Evolutionary conservation across 2,888 invertebrate genomes (phyloP).

Genomic region (Clostera curtula): DNA sequence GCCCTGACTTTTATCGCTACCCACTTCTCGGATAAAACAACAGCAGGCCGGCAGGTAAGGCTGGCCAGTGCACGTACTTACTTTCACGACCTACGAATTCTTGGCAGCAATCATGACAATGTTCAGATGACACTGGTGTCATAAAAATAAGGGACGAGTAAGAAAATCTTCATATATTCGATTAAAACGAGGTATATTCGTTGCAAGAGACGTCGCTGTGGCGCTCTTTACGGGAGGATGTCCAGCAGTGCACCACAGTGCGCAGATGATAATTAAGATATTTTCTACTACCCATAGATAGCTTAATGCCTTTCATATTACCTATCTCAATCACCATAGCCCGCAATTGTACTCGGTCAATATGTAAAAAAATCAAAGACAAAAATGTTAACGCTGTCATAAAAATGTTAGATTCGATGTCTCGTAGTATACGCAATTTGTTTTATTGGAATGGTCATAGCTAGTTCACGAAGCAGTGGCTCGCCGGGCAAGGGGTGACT

Average conservation of each 20-base stretch:
- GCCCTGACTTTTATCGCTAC: slow-evolving; percentile 70
- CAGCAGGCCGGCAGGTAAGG: slow-evolving; percentile 62
- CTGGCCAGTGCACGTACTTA: slow-evolving; percentile 15
- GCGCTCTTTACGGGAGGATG: no score
- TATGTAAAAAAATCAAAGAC: background rate
- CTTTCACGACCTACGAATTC: slow-evolving; percentile 14
- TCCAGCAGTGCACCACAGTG: no score
- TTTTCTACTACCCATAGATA: no score
- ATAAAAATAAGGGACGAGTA: slow-evolving; percentile 19
- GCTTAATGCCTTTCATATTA: no score
- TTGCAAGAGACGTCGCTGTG: no score
- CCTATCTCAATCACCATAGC: no score
- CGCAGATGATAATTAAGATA: no score
- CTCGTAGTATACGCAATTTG: slow-evolving; percentile 17
- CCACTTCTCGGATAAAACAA: slow-evolving; percentile 68
- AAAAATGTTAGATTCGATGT: slow-evolving; percentile 19
- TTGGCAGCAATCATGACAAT: slow-evolving; percentile 21
- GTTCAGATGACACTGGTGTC: slow-evolving; percentile 8
- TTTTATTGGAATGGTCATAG: slow-evolving; percentile 30
- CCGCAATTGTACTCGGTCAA: background rate
- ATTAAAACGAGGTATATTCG: no score
- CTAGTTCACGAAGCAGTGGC: slow-evolving; percentile 16
- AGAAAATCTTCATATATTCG: slow-evolving; percentile 3
- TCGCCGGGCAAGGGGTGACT: slow-evolving; percentile 53
- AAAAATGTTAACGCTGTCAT: slow-evolving; percentile 3